Base-by-base conservation (phyloP, 2,888 invertebrate species). In the Eueremaeus valkanovi region DNA sequence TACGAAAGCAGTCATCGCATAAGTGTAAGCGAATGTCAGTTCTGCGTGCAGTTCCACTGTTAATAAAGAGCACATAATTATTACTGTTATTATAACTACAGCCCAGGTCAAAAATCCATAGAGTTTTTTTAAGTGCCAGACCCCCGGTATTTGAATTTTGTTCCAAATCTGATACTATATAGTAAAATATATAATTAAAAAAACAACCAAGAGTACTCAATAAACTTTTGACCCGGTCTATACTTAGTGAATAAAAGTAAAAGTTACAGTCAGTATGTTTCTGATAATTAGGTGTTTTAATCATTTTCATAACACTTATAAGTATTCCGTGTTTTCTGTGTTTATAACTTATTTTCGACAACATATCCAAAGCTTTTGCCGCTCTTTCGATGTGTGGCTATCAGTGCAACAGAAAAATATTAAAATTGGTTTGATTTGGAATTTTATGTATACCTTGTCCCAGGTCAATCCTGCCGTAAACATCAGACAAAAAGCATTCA, bases 331-430 rank as follows among this genome's bases (percentile, higher is more conserved):
- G 72, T 27, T 29, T 72, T n/a, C 72, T 49, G 29, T 72, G 49
- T 45, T 51, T 49, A 27, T 75, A 51, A 21, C 51, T 72, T n/a
- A 61, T 11, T 33, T 63, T 63, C 5, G 3, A 16, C 33, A 36
- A 33, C 5, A 33, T n/a, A 21, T 72, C 36, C 0, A 33, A 29
- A 24, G 55, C 42, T 51, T 63, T 21, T 2, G 1, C 1, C 1
- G 75, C 21, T 6, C n/a, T 29, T 55, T 72, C 63, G n/a, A 75
- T 75, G 31, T 75, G 72, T 29, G 9, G 11, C 74, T 74, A 21
- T 9, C 5, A 45, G 3, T 42, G 2, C 1, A 42, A 31, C 8
- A 31, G 29, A 31, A 31, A 31, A 8, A 16, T n/a, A 31, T 33
- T n/a, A n/a, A n/a, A n/a, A 18, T 11, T 29, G 3, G 21, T 24